Evolutionary conservation across 2,113 vertebrate species (phyloP).

Genomic region (Fulmarus glacialis): DNA sequence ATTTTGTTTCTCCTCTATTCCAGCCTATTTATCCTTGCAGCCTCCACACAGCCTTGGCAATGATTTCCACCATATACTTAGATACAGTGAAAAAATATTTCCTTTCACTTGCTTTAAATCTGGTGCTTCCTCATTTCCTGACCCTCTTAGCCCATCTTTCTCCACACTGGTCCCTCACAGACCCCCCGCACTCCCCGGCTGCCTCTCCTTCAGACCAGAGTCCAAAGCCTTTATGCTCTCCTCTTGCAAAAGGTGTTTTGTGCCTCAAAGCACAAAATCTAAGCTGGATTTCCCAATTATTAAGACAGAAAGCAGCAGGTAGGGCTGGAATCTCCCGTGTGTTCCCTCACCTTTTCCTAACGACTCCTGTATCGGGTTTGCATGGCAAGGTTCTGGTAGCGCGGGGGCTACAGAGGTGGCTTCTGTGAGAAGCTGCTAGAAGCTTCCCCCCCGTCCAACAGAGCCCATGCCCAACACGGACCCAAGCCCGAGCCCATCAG

Average conservation of each 20-base stretch:
- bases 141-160: no score
- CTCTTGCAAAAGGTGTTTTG: neutral
- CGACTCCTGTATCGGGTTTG: no score
- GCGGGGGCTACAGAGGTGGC: no score
- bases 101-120: neutral
- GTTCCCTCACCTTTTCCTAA: neutral
- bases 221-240: neutral
- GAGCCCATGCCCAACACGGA: no score
- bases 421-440: no score
- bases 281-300: neutral
- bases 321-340: neutral
- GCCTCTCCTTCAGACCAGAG: neutral
- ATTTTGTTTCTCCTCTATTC: rapidly evolving
- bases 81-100: no score
- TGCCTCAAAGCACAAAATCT: neutral
- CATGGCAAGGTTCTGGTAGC: neutral
- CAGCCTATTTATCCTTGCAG: neutral
- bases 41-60: neutral
- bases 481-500: no score
- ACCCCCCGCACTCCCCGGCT: neutral
- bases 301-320: neutral
- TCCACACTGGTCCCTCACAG: rapidly evolving
- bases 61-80: rapidly evolving
- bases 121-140: no score
- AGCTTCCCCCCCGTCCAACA: no score